A percentile compares a stretch with the other conserved stretches of the same genome.
phyloP scores from a whole-genome alignment of 2,888 invertebrate genomes.

The Orthosia gracilis region DNA sequence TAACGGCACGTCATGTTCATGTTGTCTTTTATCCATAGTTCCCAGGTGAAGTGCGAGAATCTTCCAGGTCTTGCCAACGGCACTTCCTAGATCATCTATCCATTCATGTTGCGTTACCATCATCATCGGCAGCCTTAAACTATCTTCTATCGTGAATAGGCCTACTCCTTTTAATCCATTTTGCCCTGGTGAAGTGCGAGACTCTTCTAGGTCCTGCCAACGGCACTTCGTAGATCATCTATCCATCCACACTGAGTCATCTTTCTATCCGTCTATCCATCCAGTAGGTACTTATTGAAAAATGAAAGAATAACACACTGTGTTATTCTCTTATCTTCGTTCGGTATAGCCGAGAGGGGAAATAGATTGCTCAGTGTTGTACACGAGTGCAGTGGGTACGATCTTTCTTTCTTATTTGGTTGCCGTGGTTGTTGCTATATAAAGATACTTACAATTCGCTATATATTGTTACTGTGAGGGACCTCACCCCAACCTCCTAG shows the following conservation, averaged over 20 bases:
- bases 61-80: too few species aligned
- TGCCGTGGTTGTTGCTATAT: conserved; percentile 11
- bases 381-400: conserved; percentile 23
- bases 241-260: not conserved
- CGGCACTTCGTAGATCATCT: not conserved
- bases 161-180: not conserved
- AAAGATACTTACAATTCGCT: not conserved
- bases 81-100: too few species aligned
- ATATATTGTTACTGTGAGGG: too few species aligned
- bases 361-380: conserved; percentile 33
- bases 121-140: too few species aligned
- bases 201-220: not conserved
- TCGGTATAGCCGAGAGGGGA: conserved; percentile 16
- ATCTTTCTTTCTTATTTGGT: conserved; percentile 19
- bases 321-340: conserved; percentile 25
- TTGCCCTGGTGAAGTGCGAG: not conserved
- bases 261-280: too few species aligned
- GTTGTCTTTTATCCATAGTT: too few species aligned
- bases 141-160: too few species aligned
- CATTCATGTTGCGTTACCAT: too few species aligned
- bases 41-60: too few species aligned
- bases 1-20: too few species aligned
- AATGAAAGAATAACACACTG: conserved; percentile 37
- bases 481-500: too few species aligned
- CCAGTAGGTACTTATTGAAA: not conserved